Conservation (phyloP, 2,797 vertebrate genomes). For the Masticophis lateralis region DNA sequence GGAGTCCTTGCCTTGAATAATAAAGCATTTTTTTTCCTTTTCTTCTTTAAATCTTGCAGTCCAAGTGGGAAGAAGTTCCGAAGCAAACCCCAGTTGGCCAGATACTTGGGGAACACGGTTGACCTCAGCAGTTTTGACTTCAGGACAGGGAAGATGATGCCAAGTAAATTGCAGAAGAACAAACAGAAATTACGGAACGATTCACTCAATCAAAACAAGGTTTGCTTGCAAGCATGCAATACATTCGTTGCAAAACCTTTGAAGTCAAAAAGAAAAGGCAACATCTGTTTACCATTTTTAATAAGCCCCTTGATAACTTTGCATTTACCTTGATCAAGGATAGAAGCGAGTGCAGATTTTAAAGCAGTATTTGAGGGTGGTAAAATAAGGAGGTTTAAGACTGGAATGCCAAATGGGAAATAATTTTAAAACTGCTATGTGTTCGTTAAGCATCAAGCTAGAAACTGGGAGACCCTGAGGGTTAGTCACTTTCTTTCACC, state of each 20-base stretch:
- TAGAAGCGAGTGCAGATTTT: neutral
- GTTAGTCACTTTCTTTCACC: neutral
- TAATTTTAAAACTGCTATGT: neutral
- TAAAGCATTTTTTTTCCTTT: conserved; percentile 50
- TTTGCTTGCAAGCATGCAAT: conserved; percentile 56
- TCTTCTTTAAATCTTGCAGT: conserved; percentile 66
- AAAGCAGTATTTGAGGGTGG: neutral
- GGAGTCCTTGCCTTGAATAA: neutral
- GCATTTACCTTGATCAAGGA: neutral
- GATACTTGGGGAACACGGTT: conserved; percentile 89
- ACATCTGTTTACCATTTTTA: conserved; percentile 17
- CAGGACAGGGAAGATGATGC: conserved; percentile 94
- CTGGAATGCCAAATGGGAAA: neutral
- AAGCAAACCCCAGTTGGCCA: conserved; percentile 92
- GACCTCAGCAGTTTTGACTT: conserved; percentile 96
- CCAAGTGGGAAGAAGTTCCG: conserved; percentile 94
- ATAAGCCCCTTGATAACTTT: neutral
- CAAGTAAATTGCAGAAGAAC: conserved; percentile 92
- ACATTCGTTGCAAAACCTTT: neutral
- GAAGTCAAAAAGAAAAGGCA: neutral
- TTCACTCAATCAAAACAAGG: conserved; percentile 79
- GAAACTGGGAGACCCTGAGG: neutral
- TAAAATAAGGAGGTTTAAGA: neutral
- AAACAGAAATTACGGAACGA: conserved; percentile 89
- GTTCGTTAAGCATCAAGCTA: neutral